Base-by-base conservation (phyloP, 2,113 vertebrate species). In the Ammospiza caudacuta region DNA sequence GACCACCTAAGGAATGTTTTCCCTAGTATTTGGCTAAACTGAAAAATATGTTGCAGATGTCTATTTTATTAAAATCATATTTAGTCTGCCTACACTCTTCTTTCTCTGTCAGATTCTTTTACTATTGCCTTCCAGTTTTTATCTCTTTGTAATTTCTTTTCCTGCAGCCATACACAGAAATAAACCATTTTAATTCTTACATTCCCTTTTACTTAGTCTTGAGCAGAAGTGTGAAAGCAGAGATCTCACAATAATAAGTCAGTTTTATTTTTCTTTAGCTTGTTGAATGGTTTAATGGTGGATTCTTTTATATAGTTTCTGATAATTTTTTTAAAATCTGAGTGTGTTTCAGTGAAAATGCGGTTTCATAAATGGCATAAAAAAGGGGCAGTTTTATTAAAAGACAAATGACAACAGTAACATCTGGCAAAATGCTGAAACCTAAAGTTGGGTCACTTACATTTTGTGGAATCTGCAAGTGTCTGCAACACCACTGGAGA, bases 401-500 rank as follows among this genome's bases (percentile, higher is more conserved):
- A 58, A 67, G 72, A 67, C 76, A 67, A 51, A 68, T 31, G 13
- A 9, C 21, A 43, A 6, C 35, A 51, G 2, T 76, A 31, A 76
- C 20, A 15, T 64, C 28, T 57, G 37, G 63, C 66, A 83, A 88
- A 89, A 37, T 18, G 15, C 13, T n/a, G 24, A 35, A 74, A 83
- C 15, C 46, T 66, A 23, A 58, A 23, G 27, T 83, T 91, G 33
- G 27, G 10, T 39, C 28, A 9, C 9, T 70, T 70, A 0, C 0
- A 1, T 72, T n/a, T 79, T 49, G 31, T 69, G 67, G 75, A 83
- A 88, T 37, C 85, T 90, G 69, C 63, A 90, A 43, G 70, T 83
- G 59, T 69, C 75, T 93, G 35, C 79, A 92, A 66, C 27, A 55
- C 87, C 85, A 84, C 67, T 88, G 90, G 92, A 90, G 85, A 94